Conservation (phyloP, 1,140 invertebrate species). For the Rhopalosiphum padi region DNA sequence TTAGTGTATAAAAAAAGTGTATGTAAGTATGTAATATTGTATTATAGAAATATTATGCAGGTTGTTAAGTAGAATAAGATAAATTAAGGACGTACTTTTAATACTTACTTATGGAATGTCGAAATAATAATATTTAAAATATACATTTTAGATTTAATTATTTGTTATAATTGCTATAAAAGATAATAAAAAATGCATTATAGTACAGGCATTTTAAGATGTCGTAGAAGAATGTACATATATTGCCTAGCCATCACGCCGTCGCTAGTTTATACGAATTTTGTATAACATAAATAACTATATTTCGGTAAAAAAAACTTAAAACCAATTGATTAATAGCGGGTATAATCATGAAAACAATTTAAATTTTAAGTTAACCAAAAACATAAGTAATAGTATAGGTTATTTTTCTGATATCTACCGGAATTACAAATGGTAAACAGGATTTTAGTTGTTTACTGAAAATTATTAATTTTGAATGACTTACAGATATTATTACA, state of each 20-base stretch:
- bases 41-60: background rate
- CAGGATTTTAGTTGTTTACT: background rate
- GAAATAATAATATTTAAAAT: background rate
- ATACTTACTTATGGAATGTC: background rate
- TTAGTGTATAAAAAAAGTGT: background rate
- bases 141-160: background rate
- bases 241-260: conserved; percentile 20
- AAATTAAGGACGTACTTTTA: background rate
- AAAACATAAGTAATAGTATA: background rate
- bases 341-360: background rate
- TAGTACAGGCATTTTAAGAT: background rate
- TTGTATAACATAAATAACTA: background rate
- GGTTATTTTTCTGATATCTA: background rate
- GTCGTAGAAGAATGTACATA: background rate
- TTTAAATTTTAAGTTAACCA: background rate
- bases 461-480: background rate
- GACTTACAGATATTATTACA: background rate
- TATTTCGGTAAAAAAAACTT: background rate
- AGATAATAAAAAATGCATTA: background rate
- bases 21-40: background rate
- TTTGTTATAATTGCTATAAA: background rate
- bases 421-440: background rate
- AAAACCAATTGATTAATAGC: background rate
- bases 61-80: background rate
- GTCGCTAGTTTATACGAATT: background rate